Base-by-base conservation (phyloP, 2,888 invertebrate genomes). In the Druceiella hillmani region DNA sequence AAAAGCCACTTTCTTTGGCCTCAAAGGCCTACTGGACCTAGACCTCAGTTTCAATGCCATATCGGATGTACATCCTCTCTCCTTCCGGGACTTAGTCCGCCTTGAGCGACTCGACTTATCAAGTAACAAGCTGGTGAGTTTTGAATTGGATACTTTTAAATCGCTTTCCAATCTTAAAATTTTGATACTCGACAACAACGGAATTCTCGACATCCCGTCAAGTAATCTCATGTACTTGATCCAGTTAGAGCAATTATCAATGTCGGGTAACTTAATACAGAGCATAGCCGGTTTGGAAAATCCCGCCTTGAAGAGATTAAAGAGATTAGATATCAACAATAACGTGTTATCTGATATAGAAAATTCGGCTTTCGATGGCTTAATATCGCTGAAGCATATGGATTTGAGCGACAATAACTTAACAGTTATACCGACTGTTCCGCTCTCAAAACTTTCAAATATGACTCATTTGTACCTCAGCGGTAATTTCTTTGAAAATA, bases 361-460 rank as follows among this genome's bases (percentile, higher is more conserved):
- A 59, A 74, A 79, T 49, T 75, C 79, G 46, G 83, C 86, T 31
- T 81, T 90, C 50, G 80, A 84, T 50, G 84, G 85, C 39, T 66
- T 91, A 36, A 77, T 79, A 33, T 76, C 82, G 30, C 62, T 93
- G 30, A 79, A 82, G 43, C 75, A 76, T 52, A 72, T 91, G 52
- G 83, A 87, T 61, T 65, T 91, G 45, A 82, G 85, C 46, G 83
- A 87, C 58, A 92, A 92, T 62, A 85, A 87, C 60, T 74, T 93
- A 57, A 83, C 84, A 50, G 69, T 74, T 29, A 71, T 92, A 49
- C 88, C 88, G 47, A 87, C 86, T 31, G 74, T 76, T 41, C 81
- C 87, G 42, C 66, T 91, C 44, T 78, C 86, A 17, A 83, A 84
- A 65, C 67, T 91, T 57, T 77, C 81, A 43, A 83, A 84, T 58